Evolutionary conservation across 2,888 invertebrate species (phyloP), one percentile per base, ranked within the genome.

Genomic region (Gnatocerus cornutus): DNA sequence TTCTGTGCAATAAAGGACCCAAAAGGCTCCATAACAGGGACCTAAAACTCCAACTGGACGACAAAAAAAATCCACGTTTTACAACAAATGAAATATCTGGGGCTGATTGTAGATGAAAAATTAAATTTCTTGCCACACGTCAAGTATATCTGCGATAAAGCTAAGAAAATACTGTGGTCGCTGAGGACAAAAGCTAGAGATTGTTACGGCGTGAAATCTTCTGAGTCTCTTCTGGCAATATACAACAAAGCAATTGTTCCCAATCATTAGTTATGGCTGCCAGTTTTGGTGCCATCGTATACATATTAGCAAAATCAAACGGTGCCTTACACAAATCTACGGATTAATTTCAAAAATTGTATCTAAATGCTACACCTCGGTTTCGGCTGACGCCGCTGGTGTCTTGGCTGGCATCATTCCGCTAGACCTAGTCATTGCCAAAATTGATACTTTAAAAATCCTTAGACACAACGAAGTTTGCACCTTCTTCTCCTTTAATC

Each of bases 201-300:
- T 1, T n/a, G 6, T 7, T 33, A 7, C 3, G 7, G 7, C 2
- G 3, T 4, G 6, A 7, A 33, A 2, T 4, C 2, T n/a, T 2
- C n/a, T 9, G 33, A 46, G 7, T 4, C 46, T 12, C 46, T 46
- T 1, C 16, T 14, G 16, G 16, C 21, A 16, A 46, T 46, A 16
- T 46, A 46, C 16, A 14, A 16, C 1, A 16, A 16, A 46, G 46
- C 46, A 12, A 46, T 46, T 8, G 3, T 46, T 3, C 46, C 46
- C 3, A n/a, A 46, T 46, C 14, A 1, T 46, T 5, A 2, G 8
- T 3, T 46, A 46, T 8, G 46, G 3, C 6, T 46, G 16, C 2
- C 5, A 8, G 9, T 7, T 46, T 8, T 46, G 46, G 46, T 3
- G 3, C 14, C 4, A 46, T 16, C 2, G 16, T 3, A 13, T 46